Evolutionary conservation across 2,797 vertebrate species (phyloP).

Genomic region (Botia almorhae): DNA sequence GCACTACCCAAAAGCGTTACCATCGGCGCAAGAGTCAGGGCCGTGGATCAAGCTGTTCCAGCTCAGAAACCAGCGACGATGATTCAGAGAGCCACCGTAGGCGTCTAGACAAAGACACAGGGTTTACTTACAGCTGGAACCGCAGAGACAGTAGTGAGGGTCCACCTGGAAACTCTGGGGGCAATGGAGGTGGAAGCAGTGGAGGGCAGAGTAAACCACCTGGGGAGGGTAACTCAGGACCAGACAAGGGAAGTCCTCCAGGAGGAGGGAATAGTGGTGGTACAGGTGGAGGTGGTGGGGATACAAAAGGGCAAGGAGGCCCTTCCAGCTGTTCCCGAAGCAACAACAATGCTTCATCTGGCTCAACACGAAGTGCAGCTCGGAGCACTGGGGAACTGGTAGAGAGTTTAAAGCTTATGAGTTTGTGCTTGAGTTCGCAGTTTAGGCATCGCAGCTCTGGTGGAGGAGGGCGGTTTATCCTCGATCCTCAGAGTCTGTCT

Average conservation of each 20-base stretch:
- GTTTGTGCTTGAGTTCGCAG: conserved; percentile 90
- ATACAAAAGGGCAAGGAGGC: conserved; percentile 81
- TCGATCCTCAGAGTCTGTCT: conserved; percentile 86
- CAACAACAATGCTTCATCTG: conserved; percentile 74
- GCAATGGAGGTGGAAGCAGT: conserved; percentile 77
- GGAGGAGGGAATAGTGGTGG: conserved; percentile 61
- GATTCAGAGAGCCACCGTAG: conserved; percentile 93
- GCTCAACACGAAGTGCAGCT: conserved; percentile 75
- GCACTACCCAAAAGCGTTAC: conserved; percentile 90
- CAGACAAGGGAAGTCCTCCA: conserved; percentile 84
- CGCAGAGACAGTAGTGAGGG: conserved; percentile 94
- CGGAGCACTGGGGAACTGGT: conserved; percentile 86
- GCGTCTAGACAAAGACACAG: conserved; percentile 90
- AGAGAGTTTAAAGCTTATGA: conserved; percentile 93
- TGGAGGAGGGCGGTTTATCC: conserved; percentile 78
- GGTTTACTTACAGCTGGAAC: conserved; percentile 90
- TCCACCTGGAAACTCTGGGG: conserved; percentile 90
- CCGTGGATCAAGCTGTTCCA: conserved; percentile 94
- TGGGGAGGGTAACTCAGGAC: conserved; percentile 80
- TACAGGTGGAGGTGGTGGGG: conserved; percentile 66
- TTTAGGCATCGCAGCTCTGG: conserved; percentile 78
- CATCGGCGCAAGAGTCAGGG: conserved; percentile 95
- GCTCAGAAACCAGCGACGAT: conserved; percentile 96
- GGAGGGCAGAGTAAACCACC: conserved; percentile 86
- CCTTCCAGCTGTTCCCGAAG: conserved; percentile 83